Evolutionary conservation across 2,888 invertebrate genomes (phyloP).

Genomic region (Cotesia congregata): DNA sequence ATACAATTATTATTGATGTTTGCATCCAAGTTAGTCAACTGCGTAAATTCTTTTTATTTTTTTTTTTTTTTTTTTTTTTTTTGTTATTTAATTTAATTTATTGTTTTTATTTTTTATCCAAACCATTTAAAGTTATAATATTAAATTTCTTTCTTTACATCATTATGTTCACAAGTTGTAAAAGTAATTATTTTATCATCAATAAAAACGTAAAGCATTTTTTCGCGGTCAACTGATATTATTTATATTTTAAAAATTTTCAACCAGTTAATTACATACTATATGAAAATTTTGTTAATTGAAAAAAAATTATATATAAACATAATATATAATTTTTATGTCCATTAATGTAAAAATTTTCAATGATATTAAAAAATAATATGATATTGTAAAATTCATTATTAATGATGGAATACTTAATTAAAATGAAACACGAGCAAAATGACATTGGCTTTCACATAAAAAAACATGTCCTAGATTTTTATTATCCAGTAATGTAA

Average conservation of each 20-base stretch:
- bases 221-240: constrained; percentile 30
- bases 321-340: not conserved
- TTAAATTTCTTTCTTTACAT: constrained; percentile 24
- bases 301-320: not conserved
- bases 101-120: constrained; percentile 24
- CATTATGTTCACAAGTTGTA: constrained; percentile 8
- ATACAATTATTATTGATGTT: not conserved
- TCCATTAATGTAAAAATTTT: not conserved
- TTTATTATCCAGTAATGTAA: constrained; percentile 17
- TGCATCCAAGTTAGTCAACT: not conserved
- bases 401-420: not conserved
- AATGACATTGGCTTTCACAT: not conserved
- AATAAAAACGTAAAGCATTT: constrained; percentile 46
- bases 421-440: constrained; percentile 6
- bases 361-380: not conserved
- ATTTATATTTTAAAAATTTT: not conserved
- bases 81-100: not conserved
- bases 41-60: not conserved
- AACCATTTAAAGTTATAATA: not conserved
- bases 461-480: constrained; percentile 2
- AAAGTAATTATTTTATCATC: not conserved
- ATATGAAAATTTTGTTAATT: not conserved
- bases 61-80: not conserved
- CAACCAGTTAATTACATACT: not conserved
- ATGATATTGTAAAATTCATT: not conserved